Conservation (phyloP, 2,113 vertebrate species). For the Melanostigma gelatinosum region DNA sequence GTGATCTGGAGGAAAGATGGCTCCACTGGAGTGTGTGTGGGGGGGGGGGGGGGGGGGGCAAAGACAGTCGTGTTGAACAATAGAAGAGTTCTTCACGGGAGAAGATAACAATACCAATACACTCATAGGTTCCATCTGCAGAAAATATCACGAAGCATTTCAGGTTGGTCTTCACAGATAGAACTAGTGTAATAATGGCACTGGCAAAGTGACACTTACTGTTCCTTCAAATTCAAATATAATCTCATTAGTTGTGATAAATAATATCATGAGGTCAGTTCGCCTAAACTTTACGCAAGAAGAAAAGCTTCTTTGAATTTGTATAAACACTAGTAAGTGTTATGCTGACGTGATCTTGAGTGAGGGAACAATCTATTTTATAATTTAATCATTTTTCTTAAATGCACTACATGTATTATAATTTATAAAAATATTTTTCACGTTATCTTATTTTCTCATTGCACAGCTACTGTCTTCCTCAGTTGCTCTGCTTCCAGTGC, state of each 20-base stretch:
- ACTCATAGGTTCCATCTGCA: not conserved
- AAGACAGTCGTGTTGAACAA: not conserved
- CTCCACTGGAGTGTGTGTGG: constrained; percentile 49
- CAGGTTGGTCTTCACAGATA: not conserved
- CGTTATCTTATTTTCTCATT: too few relatives aligned
- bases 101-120: not conserved
- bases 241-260: not conserved
- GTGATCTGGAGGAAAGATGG: constrained; percentile 74
- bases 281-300: not conserved
- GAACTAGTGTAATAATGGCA: not conserved
- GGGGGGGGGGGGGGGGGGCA: not conserved
- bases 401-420: too few relatives aligned
- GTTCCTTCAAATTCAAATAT: not conserved
- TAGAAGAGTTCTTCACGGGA: not conserved
- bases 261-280: not conserved
- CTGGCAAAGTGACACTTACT: not conserved
- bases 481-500: too few relatives aligned
- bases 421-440: too few relatives aligned
- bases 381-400: too few relatives aligned
- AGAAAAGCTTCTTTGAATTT: not conserved
- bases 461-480: too few relatives aligned
- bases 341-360: not conserved
- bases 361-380: too few relatives aligned
- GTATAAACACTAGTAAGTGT: too few relatives aligned
- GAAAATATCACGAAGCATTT: not conserved